These are phyloP conservation scores for Agrilus mali DNA, from an alignment of 2,888 invertebrate genomes.

Conservation along the genomic window DNA sequence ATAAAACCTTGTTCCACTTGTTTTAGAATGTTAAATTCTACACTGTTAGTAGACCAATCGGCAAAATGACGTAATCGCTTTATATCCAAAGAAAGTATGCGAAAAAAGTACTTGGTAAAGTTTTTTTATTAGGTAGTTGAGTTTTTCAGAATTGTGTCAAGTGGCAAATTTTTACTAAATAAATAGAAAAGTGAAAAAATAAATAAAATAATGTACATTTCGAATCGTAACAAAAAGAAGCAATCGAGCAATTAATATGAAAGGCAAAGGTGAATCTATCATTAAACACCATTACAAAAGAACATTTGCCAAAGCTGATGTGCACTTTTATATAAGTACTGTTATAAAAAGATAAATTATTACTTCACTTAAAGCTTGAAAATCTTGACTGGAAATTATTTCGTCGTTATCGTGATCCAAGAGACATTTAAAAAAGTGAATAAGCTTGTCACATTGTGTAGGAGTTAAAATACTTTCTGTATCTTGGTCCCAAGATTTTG, in stretches of 20 bases:
- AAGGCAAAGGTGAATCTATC: too few relatives aligned
- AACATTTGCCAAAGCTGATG: too few relatives aligned
- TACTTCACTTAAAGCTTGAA: constrained; percentile 56
- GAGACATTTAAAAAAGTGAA: constrained; percentile 57
- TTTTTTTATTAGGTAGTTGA: not conserved
- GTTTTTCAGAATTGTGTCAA: too few relatives aligned
- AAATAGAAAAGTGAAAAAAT: too few relatives aligned
- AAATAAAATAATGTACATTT: too few relatives aligned
- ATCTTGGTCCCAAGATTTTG: constrained; percentile 37
- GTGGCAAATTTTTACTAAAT: too few relatives aligned
- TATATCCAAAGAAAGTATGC: constrained; percentile 23
- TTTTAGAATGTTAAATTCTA: constrained; percentile 57
- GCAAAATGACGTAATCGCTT: constrained; percentile 59
- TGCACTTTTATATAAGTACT: not conserved
- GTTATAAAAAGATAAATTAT: constrained; percentile 9
- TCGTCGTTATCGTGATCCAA: constrained; percentile 62
- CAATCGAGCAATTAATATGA: too few relatives aligned
- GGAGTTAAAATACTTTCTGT: constrained; percentile 45
- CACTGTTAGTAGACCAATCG: constrained; percentile 61
- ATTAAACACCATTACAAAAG: too few relatives aligned
- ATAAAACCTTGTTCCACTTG: constrained; percentile 62
- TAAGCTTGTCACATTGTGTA: constrained; percentile 56
- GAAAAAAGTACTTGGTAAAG: constrained; percentile 12
- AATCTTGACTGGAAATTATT: constrained; percentile 56
- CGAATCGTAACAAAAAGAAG: too few relatives aligned